phyloP scores from a whole-genome alignment of 2,797 vertebrate genomes.

The Gastrophryne carolinensis region DNA sequence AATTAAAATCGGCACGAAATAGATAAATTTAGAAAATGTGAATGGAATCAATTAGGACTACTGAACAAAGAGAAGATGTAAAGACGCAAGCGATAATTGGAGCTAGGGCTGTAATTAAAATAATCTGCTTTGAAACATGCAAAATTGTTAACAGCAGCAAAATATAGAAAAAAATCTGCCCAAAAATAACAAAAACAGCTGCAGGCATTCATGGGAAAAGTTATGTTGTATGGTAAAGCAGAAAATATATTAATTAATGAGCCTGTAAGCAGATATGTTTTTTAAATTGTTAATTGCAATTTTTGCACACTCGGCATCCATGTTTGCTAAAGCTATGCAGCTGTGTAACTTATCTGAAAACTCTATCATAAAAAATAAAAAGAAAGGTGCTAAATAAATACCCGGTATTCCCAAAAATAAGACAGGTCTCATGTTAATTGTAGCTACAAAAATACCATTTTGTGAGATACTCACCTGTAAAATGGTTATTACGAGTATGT shows the following conservation, averaged over 20 bases:
- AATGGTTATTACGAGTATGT: no score
- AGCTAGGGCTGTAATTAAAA: constrained; percentile 47
- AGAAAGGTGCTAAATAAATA: no score
- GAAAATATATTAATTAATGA: constrained; percentile 35
- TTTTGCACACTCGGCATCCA: not conserved
- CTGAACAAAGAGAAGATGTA: constrained; percentile 46
- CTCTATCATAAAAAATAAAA: no score
- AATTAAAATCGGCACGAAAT: constrained; percentile 39
- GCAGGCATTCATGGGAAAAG: constrained; percentile 41
- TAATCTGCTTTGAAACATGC: constrained; percentile 49
- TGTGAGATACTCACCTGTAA: no score
- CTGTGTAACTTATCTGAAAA: not conserved
- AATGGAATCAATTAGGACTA: constrained; percentile 49
- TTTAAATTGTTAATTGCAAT: constrained; percentile 29
- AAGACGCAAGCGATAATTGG: constrained; percentile 37
- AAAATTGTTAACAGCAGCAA: constrained; percentile 50
- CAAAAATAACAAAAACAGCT: constrained; percentile 53
- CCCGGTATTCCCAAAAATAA: no score
- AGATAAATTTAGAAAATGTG: constrained; percentile 50
- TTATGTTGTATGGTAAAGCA: constrained; percentile 25
- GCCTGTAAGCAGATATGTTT: constrained; percentile 26
- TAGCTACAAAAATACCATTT: no score
- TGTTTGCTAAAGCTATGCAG: constrained; percentile 12
- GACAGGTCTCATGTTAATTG: no score
- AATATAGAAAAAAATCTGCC: constrained; percentile 30